A percentile compares a stretch with the other conserved stretches of the same genome.
These are phyloP conservation scores for Chelonoidis abingdonii DNA, from an alignment of 2,113 vertebrate genomes.

Conservation along the genomic window DNA sequence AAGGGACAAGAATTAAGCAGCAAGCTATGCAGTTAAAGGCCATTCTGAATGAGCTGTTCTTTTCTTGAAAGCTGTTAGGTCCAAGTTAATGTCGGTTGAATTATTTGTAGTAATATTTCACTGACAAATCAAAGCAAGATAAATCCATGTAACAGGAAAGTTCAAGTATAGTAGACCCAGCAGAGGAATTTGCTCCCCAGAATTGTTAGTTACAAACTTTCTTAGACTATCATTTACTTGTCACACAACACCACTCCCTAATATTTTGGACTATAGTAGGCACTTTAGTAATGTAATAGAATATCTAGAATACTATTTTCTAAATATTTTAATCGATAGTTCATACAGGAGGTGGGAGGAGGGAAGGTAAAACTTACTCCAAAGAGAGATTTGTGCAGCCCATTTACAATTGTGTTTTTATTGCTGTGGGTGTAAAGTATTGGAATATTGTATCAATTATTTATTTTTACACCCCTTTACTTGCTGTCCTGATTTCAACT, in stretches of 20 bases:
- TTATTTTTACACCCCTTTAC: not conserved
- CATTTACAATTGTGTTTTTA: not conserved
- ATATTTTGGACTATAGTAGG: not conserved
- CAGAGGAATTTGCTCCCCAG: not conserved
- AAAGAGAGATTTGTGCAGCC: not conserved
- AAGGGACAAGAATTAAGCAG: fast-evolving
- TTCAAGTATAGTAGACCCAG: not conserved
- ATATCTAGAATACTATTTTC: not conserved
- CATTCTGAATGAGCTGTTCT: not conserved
- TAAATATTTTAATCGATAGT: not conserved
- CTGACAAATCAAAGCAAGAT: not conserved
- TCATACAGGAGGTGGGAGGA: not conserved
- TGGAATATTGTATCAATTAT: fast-evolving
- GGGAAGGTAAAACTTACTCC: not conserved
- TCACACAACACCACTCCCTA: fast-evolving
- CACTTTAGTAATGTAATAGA: not conserved
- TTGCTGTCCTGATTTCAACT: not conserved
- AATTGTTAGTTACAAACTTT: not conserved
- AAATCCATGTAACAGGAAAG: not conserved
- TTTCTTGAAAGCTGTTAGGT: not conserved
- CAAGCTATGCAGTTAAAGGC: fast-evolving
- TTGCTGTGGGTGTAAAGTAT: not conserved
- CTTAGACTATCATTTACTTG: not conserved
- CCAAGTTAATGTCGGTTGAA: not conserved
- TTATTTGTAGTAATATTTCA: not conserved